These are phyloP conservation scores for Hecatera dysodea DNA, from an alignment of 2,888 invertebrate genomes.

Conservation along the genomic window DNA sequence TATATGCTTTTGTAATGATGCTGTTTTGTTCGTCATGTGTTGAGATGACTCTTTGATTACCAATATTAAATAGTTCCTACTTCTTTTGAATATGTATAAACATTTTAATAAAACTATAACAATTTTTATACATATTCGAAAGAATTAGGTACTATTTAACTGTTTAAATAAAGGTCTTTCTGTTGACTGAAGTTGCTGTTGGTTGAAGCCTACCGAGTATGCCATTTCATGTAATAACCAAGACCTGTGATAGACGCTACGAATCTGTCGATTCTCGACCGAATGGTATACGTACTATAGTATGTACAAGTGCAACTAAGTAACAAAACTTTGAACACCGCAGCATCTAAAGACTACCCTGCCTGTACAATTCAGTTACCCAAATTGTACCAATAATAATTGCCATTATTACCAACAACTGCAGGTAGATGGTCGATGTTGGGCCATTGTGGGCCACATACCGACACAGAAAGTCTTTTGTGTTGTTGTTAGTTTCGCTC, in stretches of 20 bases:
- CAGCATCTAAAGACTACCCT: slow-evolving; percentile 72
- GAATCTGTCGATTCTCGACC: no score
- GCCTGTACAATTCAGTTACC: slow-evolving; percentile 80
- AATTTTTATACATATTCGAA: no score
- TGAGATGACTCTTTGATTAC: background rate
- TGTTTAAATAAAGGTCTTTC: no score
- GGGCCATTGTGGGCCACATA: slow-evolving; percentile 42
- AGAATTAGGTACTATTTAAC: no score
- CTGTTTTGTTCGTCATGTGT: background rate
- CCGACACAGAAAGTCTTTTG: slow-evolving; percentile 38
- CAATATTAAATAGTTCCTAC: background rate
- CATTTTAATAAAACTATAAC: no score
- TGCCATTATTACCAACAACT: slow-evolving; percentile 81
- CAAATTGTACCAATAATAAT: slow-evolving; percentile 86
- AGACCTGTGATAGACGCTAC: no score
- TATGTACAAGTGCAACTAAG: background rate
- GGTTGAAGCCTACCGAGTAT: no score
- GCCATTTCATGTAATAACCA: background rate
- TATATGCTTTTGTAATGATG: background rate
- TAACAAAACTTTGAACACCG: slow-evolving; percentile 73
- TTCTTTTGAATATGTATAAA: background rate
- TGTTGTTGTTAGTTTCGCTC: slow-evolving; percentile 55
- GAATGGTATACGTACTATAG: no score
- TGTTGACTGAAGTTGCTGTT: no score
- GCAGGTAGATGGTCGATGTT: slow-evolving; percentile 63